Base-by-base conservation (phyloP, 2,797 vertebrate genomes). In the Scolopax bukidnonensis region DNA sequence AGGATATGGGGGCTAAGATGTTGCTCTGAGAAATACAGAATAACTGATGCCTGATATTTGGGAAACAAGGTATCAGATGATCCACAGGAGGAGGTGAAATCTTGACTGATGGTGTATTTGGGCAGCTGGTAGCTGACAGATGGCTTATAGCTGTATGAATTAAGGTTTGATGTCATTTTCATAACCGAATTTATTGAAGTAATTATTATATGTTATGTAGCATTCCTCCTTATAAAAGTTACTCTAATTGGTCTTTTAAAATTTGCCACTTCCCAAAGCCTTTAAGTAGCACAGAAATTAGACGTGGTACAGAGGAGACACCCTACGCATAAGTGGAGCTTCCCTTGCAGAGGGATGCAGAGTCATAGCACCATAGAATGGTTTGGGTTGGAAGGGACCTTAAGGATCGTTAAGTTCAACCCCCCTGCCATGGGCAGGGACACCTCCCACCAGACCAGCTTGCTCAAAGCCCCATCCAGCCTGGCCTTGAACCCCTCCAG, bases 131-230 rank as follows among this genome's bases (percentile, higher is more conserved):
- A 74, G 70, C 63, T 87, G 70, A 84, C 82, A 95, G 94, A 86
- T 84, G 83, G 51, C 82, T 93, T 84, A 87, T 10, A 45, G 51
- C 59, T 17, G 80, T 43, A 89, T 45, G 53, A 90, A 87, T 84
- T 69, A 77, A 84, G 41, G 8, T 40, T 85, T 93, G 84, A 80
- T 9, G 21, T 68, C 64, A 78, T 30, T 90, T 95, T 79, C 92
- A 45, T 76, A 95, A 65, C 71, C 63, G 57, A 94, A 92, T 90
- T 95, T 90, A 96, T 65, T 65, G 78, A 4, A 4, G 78, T 24
- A 84, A 92, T 95, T 90, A 91, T 79, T 47, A 5, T 24, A 60
- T 33, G 88, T 93, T 89, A 89, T 67, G 84, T 63, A 81, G 32
- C 36, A 27, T 78, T 89, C 79, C 43, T 95, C 82, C 82, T 51